Percentiles rank a stretch among this genome's conserved stretches.
Evolutionary conservation across 1,140 invertebrate genomes (phyloP).

Genomic region (Leptonema lineaticorne): DNA sequence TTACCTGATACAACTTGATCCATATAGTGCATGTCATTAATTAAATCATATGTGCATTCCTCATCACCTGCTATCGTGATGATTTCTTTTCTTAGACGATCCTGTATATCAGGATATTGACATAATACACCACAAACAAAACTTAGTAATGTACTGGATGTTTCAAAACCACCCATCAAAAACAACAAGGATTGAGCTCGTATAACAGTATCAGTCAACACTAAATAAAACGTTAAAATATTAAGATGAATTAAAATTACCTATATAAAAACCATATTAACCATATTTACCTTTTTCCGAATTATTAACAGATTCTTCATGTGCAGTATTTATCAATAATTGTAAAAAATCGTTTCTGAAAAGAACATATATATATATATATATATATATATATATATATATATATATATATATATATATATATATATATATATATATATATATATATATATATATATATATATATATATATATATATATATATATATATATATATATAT

Average conservation of each 20-base stretch:
- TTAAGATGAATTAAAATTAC: background rate
- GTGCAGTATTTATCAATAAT: constrained; percentile 47
- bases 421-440: constrained; percentile 36
- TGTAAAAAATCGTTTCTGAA: constrained; percentile 50
- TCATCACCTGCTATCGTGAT: constrained; percentile 47
- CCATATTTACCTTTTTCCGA: constrained; percentile 40
- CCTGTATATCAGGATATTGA: constrained; percentile 61
- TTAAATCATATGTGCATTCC: constrained; percentile 57
- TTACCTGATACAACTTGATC: constrained; percentile 56
- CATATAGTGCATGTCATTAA: constrained; percentile 58
- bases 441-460: too few relatives aligned
- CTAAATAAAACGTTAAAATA: constrained; percentile 35
- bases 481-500: too few relatives aligned
- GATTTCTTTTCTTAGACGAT: constrained; percentile 62
- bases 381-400: too few relatives aligned
- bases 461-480: too few relatives aligned
- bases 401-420: too few relatives aligned
- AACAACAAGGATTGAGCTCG: constrained; percentile 53
- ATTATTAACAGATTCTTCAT: constrained; percentile 45
- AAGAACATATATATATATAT: too few relatives aligned
- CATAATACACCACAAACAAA: constrained; percentile 63
- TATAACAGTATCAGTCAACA: constrained; percentile 51
- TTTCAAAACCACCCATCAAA: constrained; percentile 56
- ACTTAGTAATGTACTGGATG: constrained; percentile 55
- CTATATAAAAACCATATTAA: background rate